These are phyloP conservation scores for Diplazon laetatorius DNA, from an alignment of 2,888 invertebrate genomes.

Conservation along the genomic window DNA sequence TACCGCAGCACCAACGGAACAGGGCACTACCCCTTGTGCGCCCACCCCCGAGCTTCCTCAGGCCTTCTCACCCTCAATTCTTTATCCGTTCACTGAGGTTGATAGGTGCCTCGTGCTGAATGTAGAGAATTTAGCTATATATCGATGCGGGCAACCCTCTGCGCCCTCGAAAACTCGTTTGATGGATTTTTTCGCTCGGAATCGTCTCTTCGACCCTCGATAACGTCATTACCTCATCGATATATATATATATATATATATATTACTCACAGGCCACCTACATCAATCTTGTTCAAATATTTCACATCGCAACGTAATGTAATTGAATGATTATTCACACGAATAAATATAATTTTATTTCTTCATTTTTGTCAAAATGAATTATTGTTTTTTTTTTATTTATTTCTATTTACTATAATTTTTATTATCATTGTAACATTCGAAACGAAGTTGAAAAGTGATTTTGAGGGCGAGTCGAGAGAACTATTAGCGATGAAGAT, in stretches of 20 bases:
- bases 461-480: too few relatives aligned
- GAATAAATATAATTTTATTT: too few relatives aligned
- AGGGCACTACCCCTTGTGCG: constrained; percentile 10
- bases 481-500: too few relatives aligned
- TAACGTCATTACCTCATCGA: constrained; percentile 12
- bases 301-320: too few relatives aligned
- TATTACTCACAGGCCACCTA: constrained; percentile 5
- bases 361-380: too few relatives aligned
- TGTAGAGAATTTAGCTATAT: constrained; percentile 7
- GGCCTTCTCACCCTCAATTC: not conserved
- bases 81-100: not conserved
- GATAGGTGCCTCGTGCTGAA: constrained; percentile 31
- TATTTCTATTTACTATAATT: too few relatives aligned
- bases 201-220: constrained; percentile 13
- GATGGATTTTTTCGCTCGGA: constrained; percentile 18
- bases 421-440: too few relatives aligned
- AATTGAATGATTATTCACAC: too few relatives aligned
- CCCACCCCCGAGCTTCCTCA: too few relatives aligned
- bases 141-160: not conserved
- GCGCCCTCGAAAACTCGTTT: constrained; percentile 5
- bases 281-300: not conserved
- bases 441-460: too few relatives aligned
- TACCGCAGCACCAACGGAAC: constrained; percentile 43
- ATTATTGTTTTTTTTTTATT: too few relatives aligned
- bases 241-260: too few relatives aligned